Base-by-base conservation (phyloP, 2,888 invertebrate species). In the Odontothrips loti region DNA sequence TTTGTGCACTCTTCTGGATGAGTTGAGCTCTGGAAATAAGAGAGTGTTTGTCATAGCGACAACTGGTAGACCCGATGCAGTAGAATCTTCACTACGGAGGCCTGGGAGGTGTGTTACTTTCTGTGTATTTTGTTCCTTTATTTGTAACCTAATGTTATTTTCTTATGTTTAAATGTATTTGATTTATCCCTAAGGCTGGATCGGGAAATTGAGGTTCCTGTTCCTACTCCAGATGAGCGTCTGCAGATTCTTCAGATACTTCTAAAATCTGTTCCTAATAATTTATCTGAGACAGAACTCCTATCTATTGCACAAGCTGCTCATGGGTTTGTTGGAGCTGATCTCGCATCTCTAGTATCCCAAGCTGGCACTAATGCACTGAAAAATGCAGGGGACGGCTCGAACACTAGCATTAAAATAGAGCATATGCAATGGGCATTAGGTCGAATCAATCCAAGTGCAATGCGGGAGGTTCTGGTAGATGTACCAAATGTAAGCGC, bases 291-390 rank as follows among this genome's bases (percentile, higher is more conserved):
- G 0, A 86, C 89, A 11, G 91, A 93, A 34, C 87, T 95, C 12
- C 88, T 82, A 87, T 90, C 81, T 9, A 90, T 96, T 81, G 91
- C 96, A 0, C 90, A 91, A 82, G 88, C 90, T 79, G 94, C 96
- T 10, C 97, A 97, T 87, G 97, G 97, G 0, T 97, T 93, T 89
- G 96, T 97, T 0, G 96, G 95, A 10, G 95, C 95, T 0, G 97
- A 98, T 89, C 88, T 98, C 80, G 90, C 92, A 0, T 93, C 93
- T 82, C 88, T 97, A 1, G 93, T 94, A 84, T 92, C 93, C 12
- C 92, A 93, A 86, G 95, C 96, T 6, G 90, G 91, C 17, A 88
- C 93, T 85, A 80, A 83, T 79, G 84, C 84, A 9, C 80, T 81
- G 68, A 80, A 82, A 79, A 34, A 81, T 68, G n/a, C 48, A 12